These are phyloP conservation scores for Bedellia somnulentella DNA, from an alignment of 2,888 invertebrate genomes.

Conservation along the genomic window DNA sequence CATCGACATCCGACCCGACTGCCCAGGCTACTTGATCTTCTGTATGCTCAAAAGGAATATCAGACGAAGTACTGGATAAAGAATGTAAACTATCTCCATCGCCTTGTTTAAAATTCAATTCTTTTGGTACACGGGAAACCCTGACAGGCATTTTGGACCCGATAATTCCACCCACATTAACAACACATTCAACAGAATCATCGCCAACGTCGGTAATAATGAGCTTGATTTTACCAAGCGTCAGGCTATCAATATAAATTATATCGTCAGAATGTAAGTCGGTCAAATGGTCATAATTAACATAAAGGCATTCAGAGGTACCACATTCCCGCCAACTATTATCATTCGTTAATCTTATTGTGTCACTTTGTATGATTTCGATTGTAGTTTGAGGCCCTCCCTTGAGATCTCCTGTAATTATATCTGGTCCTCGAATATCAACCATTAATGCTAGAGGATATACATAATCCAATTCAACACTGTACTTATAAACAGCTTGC, in stretches of 20 bases:
- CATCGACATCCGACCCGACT: slow-evolving; percentile 40
- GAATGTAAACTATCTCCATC: slow-evolving; percentile 45
- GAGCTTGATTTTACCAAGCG: slow-evolving; percentile 33
- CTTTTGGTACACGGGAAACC: slow-evolving; percentile 49
- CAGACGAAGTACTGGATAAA: slow-evolving; percentile 62
- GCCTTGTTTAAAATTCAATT: slow-evolving; percentile 29
- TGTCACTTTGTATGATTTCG: slow-evolving; percentile 30
- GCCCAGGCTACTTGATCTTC: slow-evolving; percentile 49
- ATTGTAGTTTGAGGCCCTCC: slow-evolving; percentile 30
- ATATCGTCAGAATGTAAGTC: slow-evolving; percentile 50
- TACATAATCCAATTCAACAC: slow-evolving; percentile 44
- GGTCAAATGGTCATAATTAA: slow-evolving; percentile 53
- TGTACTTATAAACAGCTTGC: slow-evolving; percentile 49
- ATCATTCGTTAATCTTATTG: slow-evolving; percentile 52
- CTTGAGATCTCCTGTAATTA: slow-evolving; percentile 42
- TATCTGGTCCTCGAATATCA: slow-evolving; percentile 39
- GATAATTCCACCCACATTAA: slow-evolving; percentile 54
- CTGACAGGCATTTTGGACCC: slow-evolving; percentile 53
- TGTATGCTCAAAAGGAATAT: slow-evolving; percentile 70
- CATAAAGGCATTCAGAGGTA: slow-evolving; percentile 53
- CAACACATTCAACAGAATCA: slow-evolving; percentile 50
- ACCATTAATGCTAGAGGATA: slow-evolving; percentile 48
- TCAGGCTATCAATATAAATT: slow-evolving; percentile 45
- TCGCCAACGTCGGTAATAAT: slow-evolving; percentile 34
- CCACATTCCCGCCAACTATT: slow-evolving; percentile 55